phyloP scores from a whole-genome alignment of 2,797 vertebrate species.

The Trachops cirrhosus region DNA sequence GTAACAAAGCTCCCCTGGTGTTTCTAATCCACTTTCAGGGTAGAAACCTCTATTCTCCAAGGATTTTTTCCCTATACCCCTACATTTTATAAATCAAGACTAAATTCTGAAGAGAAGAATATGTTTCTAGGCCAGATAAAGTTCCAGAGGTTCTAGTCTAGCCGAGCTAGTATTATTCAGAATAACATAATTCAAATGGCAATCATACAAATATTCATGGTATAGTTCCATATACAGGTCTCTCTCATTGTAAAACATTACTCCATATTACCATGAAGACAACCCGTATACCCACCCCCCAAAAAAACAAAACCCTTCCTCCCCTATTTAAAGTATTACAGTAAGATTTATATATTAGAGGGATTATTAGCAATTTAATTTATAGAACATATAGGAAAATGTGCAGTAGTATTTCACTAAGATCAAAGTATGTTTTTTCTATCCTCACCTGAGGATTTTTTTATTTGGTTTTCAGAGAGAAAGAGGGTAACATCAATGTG shows the following conservation, averaged over 20 bases:
- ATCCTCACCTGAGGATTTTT: too few relatives aligned
- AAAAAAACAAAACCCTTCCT: background rate
- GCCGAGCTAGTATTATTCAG: background rate
- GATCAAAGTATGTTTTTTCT: background rate
- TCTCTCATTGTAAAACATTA: background rate
- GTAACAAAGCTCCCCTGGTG: background rate
- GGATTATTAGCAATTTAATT: background rate
- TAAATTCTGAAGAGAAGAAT: conserved; percentile 4
- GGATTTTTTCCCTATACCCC: background rate
- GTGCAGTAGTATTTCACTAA: background rate
- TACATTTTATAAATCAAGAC: conserved; percentile 20
- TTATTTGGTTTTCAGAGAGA: too few relatives aligned
- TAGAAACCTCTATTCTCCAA: background rate
- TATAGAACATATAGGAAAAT: background rate
- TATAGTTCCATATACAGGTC: background rate
- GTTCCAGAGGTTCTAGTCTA: background rate
- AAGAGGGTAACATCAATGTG: too few relatives aligned
- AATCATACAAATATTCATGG: background rate
- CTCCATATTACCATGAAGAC: background rate
- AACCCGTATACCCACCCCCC: background rate
- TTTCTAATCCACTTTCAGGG: background rate
- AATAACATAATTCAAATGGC: conserved; percentile 27
- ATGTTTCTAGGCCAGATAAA: conserved; percentile 6
- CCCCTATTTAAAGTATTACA: background rate
- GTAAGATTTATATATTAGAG: background rate